phyloP scores from a whole-genome alignment of 2,113 vertebrate species.

The Tichodroma muraria region DNA sequence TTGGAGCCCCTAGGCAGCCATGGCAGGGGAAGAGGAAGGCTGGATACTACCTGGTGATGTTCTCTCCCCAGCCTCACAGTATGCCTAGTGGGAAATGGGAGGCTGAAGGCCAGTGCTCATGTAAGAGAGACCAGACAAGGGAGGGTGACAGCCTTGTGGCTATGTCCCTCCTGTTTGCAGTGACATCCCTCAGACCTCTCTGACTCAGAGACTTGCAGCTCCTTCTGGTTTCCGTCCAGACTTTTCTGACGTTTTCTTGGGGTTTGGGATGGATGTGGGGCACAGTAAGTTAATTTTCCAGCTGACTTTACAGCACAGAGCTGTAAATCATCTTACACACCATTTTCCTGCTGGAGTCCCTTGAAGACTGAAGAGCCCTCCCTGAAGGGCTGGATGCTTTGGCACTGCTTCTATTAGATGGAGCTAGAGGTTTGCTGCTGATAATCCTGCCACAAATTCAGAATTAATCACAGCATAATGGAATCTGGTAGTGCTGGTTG shows the following conservation, averaged over 20 bases:
- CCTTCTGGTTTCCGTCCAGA: background rate
- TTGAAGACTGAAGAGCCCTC: background rate
- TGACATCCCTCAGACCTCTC: background rate
- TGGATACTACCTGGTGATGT: background rate
- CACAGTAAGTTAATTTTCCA: background rate
- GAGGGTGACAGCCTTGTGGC: background rate
- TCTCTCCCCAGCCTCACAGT: rapidly evolving
- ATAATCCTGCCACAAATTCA: conserved; percentile 48
- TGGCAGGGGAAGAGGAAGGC: background rate
- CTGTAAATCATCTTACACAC: background rate
- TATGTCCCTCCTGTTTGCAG: background rate
- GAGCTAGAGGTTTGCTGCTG: conserved; percentile 38
- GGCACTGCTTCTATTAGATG: background rate
- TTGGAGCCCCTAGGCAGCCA: background rate
- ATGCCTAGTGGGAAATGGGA: background rate
- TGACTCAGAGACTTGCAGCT: background rate
- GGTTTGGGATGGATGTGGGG: background rate
- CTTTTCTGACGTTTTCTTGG: background rate
- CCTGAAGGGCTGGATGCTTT: background rate
- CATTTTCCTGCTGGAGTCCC: background rate
- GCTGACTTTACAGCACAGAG: background rate
- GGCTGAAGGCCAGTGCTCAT: background rate
- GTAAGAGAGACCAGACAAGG: background rate
- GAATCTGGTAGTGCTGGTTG: conserved; percentile 69
- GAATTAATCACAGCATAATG: conserved; percentile 71